Base-by-base conservation (phyloP, 2,797 vertebrate species). In the Helicolenus hilgendorfi region DNA sequence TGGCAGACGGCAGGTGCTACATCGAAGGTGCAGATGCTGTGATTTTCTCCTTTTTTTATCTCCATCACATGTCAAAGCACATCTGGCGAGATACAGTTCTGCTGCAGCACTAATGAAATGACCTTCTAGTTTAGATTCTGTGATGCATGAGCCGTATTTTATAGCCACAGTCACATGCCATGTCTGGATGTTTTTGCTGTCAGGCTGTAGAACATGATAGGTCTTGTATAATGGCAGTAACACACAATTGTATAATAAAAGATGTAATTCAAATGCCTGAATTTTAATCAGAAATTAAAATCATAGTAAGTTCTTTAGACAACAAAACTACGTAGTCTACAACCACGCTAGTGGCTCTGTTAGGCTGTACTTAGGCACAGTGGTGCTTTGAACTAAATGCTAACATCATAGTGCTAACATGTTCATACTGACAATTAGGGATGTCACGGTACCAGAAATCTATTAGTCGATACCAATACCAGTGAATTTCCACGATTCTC, bases 41-140 rank as follows among this genome's bases (percentile, higher is more conserved):
- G 33, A 64, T 83, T 60, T 75, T 74, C 2, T 9, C 11, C 38
- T 41, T 67, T 62, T 29, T 70, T 78, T 59, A 33, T 88, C 72
- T 71, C 67, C 65, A 11, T 89, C 45, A 71, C 72, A 81, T 69
- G 71, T 77, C 75, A 70, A 14, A 26, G 33, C 59, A 85, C 78
- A 87, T 91, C 83, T 88, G 87, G 68, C 6, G 5, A 71, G 59
- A 77, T 58, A 58, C 14, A 38, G 53, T 38, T 81, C 26, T 69
- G 77, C 70, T 62, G 31, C 31, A 24, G 69, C 29, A 3, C n/a
- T 77, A 38, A 74, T 74, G 35, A 75, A 41, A 71, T 79, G 53
- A 81, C 88, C 74, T 87, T 76, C 56, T 70, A 62, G 49, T 68
- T 79, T 24, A 20, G 22, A 31, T 79, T 77, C 9, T 72, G 35